Evolutionary conservation across 2,888 invertebrate genomes (phyloP).

Genomic region (Atrina japonica): DNA sequence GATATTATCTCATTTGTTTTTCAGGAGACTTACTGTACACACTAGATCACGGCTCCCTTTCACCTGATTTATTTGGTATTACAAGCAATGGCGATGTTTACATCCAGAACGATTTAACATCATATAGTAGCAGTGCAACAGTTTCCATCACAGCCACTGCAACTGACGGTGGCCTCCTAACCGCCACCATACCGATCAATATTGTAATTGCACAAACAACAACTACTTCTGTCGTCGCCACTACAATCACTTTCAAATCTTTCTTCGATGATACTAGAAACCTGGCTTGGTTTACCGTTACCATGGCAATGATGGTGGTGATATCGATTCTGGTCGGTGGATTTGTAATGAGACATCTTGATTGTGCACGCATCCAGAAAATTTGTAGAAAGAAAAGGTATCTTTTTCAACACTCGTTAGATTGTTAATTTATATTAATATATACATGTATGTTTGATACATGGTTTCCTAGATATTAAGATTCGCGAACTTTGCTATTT

Average conservation of each 20-base stretch:
- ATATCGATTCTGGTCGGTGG: too few species aligned
- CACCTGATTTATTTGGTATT: constrained; percentile 39
- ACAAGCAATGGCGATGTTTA: constrained; percentile 38
- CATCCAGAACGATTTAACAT: not conserved
- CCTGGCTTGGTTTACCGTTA: constrained; percentile 18
- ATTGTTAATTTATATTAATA: too few species aligned
- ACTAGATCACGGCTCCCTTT: constrained; percentile 41
- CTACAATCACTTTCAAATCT: not conserved
- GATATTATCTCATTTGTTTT: not conserved
- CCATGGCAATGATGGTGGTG: not conserved
- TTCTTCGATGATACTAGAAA: constrained; percentile 23
- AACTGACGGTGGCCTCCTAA: constrained; percentile 14
- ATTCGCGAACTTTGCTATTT: too few species aligned
- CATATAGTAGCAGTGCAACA: constrained; percentile 11
- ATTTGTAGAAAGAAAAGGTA: too few species aligned
- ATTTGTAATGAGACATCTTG: too few species aligned
- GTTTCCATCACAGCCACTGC: constrained; percentile 15
- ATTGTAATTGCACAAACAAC: constrained; percentile 14
- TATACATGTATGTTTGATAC: too few species aligned
- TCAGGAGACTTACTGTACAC: constrained; percentile 37
- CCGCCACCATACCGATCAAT: constrained; percentile 6
- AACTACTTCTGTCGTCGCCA: constrained; percentile 6
- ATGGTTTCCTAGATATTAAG: too few species aligned
- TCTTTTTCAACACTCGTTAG: too few species aligned
- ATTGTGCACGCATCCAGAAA: too few species aligned